phyloP scores from a whole-genome alignment of 64 coral and sea anemone genomes.

The Platygyra sinensis region DNA sequence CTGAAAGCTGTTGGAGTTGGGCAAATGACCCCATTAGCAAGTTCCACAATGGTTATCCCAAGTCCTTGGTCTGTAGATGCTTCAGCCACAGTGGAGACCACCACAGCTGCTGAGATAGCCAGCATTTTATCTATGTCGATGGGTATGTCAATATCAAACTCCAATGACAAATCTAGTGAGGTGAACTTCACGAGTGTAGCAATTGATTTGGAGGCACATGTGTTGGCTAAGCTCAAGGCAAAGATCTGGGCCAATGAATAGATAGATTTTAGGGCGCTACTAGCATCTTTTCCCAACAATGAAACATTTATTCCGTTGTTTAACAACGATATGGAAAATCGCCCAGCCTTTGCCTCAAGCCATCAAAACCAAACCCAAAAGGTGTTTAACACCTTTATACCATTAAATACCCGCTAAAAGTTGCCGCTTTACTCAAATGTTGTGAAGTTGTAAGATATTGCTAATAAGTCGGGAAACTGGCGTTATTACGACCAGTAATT shows the following conservation, averaged over 20 bases:
- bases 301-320: background rate
- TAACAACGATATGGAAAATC: background rate
- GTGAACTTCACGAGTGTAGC: background rate
- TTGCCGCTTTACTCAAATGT: background rate
- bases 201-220: background rate
- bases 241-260: constrained; percentile 55
- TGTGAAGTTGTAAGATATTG: constrained; percentile 26
- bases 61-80: too few relatives aligned
- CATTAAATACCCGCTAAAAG: background rate
- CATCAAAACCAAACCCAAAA: background rate
- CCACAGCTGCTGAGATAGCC: too few relatives aligned
- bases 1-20: too few relatives aligned
- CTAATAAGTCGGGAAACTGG: constrained; percentile 21
- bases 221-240: background rate
- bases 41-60: too few relatives aligned
- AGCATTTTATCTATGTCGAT: too few relatives aligned
- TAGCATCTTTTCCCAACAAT: background rate
- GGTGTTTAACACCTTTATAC: constrained; percentile 45
- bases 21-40: too few relatives aligned
- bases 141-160: too few relatives aligned
- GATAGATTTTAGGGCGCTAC: background rate
- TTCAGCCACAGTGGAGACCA: too few relatives aligned
- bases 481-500: constrained; percentile 47
- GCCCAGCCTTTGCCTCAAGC: background rate
- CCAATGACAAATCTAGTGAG: too few relatives aligned